Evolutionary conservation across 2,113 vertebrate genomes (phyloP).

Genomic region (Rhinichthys klamathensis): DNA sequence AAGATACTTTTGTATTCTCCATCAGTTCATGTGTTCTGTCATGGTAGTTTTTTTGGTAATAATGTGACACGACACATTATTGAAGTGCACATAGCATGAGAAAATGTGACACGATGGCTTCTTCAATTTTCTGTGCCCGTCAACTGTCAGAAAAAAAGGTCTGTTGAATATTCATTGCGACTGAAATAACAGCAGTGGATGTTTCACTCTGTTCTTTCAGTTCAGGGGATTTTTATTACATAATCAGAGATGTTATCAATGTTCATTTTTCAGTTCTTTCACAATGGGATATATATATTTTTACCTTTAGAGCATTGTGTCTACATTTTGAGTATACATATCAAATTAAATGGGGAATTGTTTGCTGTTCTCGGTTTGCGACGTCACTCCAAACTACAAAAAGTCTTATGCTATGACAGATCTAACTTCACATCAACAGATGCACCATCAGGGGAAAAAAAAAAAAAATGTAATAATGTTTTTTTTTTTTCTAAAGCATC

Average conservation of each 20-base stretch:
- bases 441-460: slow-evolving; percentile 8
- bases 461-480: neutral
- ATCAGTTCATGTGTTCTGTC: neutral
- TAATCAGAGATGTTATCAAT: neutral
- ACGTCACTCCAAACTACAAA: neutral
- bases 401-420: neutral
- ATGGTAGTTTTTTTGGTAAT: neutral
- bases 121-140: neutral
- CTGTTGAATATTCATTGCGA: slow-evolving; percentile 4
- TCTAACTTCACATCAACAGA: neutral
- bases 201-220: slow-evolving; percentile 3
- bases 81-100: neutral
- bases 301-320: neutral
- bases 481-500: neutral
- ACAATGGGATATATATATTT: neutral
- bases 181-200: slow-evolving; percentile 14
- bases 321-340: neutral
- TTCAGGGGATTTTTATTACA: slow-evolving; percentile 3
- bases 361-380: neutral
- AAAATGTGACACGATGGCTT: neutral
- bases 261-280: neutral
- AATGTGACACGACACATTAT: neutral
- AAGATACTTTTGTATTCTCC: neutral
- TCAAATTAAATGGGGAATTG: neutral
- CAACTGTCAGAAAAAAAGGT: slow-evolving; percentile 4